Conservation (phyloP, 2,113 vertebrate species). For the Nothocercus nigrocapillus region DNA sequence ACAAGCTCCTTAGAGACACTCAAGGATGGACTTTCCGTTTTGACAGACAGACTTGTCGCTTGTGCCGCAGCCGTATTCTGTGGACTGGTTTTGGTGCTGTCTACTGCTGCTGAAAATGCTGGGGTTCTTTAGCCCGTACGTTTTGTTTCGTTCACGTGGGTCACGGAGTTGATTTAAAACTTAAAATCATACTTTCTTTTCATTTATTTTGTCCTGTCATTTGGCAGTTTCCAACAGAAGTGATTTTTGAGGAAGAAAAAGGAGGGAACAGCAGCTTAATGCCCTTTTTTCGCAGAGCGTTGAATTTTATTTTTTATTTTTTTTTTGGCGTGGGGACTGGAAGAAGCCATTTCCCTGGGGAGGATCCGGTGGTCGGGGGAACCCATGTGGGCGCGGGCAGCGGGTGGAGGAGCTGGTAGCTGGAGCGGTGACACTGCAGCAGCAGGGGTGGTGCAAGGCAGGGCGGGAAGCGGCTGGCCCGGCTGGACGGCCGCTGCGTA, state of each 20-base stretch:
- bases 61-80: neutral
- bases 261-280: neutral
- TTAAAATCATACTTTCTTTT: neutral
- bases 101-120: neutral
- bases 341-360: neutral
- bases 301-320: neutral
- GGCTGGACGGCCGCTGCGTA: neutral
- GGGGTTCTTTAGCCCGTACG: neutral
- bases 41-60: neutral
- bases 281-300: neutral
- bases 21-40: neutral
- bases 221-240: neutral
- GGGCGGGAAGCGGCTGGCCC: neutral
- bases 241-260: neutral
- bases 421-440: neutral
- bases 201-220: neutral
- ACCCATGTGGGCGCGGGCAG: neutral
- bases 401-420: neutral
- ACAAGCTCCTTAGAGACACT: neutral
- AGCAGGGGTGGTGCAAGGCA: neutral
- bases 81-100: rapidly evolving
- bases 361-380: neutral
- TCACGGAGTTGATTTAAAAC: neutral
- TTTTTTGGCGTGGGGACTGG: neutral
- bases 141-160: neutral